phyloP scores from a whole-genome alignment of 2,888 invertebrate species.

The Eupithecia insigniata region DNA sequence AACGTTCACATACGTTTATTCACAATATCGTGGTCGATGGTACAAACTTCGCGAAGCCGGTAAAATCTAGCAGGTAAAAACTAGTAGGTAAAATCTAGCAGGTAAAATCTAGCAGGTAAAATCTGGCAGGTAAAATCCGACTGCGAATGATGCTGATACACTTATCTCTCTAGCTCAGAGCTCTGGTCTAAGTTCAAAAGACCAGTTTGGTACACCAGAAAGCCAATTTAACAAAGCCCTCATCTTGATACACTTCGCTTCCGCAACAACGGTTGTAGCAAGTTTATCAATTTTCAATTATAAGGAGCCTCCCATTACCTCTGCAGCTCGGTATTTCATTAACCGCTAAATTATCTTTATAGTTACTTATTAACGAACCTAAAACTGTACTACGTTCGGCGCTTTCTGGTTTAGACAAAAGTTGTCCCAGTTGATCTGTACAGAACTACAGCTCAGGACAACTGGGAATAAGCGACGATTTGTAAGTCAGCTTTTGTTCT shows the following conservation, averaged over 20 bases:
- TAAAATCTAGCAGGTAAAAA: too few relatives aligned
- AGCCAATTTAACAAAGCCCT: constrained; percentile 22
- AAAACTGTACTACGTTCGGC: background rate
- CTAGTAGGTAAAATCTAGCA: too few relatives aligned
- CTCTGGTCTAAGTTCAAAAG: background rate
- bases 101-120: too few relatives aligned
- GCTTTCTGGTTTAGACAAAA: too few relatives aligned
- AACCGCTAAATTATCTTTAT: constrained; percentile 28
- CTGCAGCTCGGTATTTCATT: constrained; percentile 22
- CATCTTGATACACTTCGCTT: constrained; percentile 27
- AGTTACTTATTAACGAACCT: constrained; percentile 6
- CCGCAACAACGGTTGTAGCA: constrained; percentile 21
- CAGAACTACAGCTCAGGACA: too few relatives aligned
- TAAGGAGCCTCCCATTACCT: constrained; percentile 23
- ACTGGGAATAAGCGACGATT: too few relatives aligned
- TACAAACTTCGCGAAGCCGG: too few relatives aligned
- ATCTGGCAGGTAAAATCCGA: background rate
- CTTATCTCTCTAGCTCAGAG: background rate
- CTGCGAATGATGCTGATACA: background rate
- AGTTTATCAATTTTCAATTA: constrained; percentile 35
- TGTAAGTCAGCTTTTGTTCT: too few relatives aligned
- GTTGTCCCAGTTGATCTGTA: too few relatives aligned
- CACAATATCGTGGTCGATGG: too few relatives aligned
- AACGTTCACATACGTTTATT: too few relatives aligned
- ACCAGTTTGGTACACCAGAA: constrained; percentile 17